Conservation (phyloP, 2,113 vertebrate species). For the Carettochelys insculpta region DNA sequence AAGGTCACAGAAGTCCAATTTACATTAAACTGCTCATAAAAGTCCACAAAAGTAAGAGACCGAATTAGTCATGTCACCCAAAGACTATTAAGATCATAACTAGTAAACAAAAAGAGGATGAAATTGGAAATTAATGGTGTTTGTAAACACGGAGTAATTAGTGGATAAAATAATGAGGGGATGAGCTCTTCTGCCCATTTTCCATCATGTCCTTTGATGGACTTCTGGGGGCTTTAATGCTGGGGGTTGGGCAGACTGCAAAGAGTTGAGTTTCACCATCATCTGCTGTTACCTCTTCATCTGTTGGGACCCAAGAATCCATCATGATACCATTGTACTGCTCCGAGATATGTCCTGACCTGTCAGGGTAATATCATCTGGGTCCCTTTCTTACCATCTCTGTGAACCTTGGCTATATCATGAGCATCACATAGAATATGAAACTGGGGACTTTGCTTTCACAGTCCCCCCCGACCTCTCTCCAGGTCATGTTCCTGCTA, state of each 20-base stretch:
- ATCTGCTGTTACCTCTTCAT: neutral
- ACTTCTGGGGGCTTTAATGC: neutral
- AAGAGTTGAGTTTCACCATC: neutral
- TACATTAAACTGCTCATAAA: neutral
- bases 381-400: too few species aligned
- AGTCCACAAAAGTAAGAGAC: neutral
- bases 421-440: neutral
- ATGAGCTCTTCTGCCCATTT: neutral
- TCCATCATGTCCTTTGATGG: neutral
- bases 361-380: too few species aligned
- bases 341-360: neutral
- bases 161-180: neutral
- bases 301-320: neutral
- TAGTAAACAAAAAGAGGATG: neutral
- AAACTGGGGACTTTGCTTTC: too few species aligned
- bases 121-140: neutral
- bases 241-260: neutral
- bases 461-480: too few species aligned
- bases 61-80: neutral
- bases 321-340: neutral
- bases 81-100: neutral
- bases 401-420: neutral
- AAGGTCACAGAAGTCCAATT: neutral
- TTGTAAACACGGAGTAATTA: neutral
- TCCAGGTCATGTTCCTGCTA: neutral